Percentiles rank a stretch among this genome's conserved stretches.
These are phyloP conservation scores for Auanema freiburgensis DNA, from an alignment of 2,888 invertebrate genomes.

Conservation along the genomic window DNA sequence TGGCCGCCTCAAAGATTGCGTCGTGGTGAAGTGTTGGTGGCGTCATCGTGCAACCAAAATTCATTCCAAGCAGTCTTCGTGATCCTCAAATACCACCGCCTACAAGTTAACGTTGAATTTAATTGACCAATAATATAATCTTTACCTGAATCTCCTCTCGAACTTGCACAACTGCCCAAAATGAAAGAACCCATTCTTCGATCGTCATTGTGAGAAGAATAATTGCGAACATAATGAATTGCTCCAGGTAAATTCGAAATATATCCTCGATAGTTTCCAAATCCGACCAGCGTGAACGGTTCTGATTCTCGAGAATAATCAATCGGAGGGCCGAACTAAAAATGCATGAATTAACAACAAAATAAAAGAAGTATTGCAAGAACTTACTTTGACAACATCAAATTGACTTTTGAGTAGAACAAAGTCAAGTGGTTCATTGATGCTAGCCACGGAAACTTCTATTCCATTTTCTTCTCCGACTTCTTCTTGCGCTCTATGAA, in stretches of 20 bases:
- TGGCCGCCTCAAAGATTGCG: slow-evolving; percentile 36
- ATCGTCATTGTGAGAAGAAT: slow-evolving; percentile 22
- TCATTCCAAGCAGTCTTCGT: slow-evolving; percentile 33
- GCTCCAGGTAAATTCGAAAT: slow-evolving; percentile 27
- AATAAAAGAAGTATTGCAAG: slow-evolving; percentile 33
- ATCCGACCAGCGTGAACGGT: slow-evolving; percentile 30
- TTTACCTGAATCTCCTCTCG: slow-evolving; percentile 39
- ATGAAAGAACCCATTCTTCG: slow-evolving; percentile 31
- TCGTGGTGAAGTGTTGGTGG: slow-evolving; percentile 22
- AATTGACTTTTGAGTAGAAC: slow-evolving; percentile 29
- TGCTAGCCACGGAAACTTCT: slow-evolving; percentile 26
- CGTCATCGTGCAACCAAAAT: slow-evolving; percentile 32
- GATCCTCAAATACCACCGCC: slow-evolving; percentile 33
- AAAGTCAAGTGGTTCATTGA: slow-evolving; percentile 34
- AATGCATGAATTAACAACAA: slow-evolving; percentile 34
- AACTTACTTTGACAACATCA: slow-evolving; percentile 33
- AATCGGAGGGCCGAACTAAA: slow-evolving; percentile 28
- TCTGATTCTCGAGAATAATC: slow-evolving; percentile 28
- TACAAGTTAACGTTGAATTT: slow-evolving; percentile 34
- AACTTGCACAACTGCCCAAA: slow-evolving; percentile 30
- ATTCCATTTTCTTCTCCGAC: slow-evolving; percentile 21
- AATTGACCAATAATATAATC: slow-evolving; percentile 34
- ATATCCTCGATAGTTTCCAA: slow-evolving; percentile 23
- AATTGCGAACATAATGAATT: slow-evolving; percentile 25
- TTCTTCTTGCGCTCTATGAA: slow-evolving; percentile 25